A percentile compares a stretch with the other conserved stretches of the same genome.
These are phyloP conservation scores for Sander lucioperca DNA, from an alignment of 2,113 vertebrate genomes.

Conservation along the genomic window DNA sequence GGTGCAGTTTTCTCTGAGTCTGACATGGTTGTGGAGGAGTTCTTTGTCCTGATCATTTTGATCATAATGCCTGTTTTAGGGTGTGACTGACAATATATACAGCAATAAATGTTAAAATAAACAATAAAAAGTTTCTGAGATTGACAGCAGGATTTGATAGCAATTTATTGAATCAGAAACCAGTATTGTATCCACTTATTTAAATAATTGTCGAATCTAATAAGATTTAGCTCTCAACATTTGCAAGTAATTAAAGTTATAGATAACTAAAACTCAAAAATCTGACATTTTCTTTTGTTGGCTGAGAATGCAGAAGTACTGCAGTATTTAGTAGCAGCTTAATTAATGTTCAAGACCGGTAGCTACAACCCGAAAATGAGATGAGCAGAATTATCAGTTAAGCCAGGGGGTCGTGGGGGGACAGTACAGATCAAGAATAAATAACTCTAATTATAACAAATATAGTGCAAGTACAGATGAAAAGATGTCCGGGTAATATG, in stretches of 20 bases:
- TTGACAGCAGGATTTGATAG: not conserved
- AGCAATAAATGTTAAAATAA: constrained; percentile 18
- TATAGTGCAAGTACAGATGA: no score
- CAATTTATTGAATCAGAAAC: not conserved
- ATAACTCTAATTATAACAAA: no score
- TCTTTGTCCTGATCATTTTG: not conserved
- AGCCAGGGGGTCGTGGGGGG: no score
- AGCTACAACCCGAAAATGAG: constrained; percentile 14
- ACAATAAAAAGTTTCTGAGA: not conserved
- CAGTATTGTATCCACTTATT: not conserved
- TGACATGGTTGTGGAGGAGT: constrained; percentile 19
- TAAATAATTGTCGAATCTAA: not conserved
- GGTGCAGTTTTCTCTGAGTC: not conserved
- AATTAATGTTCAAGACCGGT: not conserved
- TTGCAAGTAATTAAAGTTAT: constrained; percentile 20
- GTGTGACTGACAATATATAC: not conserved
- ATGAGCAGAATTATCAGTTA: not conserved
- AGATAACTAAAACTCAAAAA: not conserved
- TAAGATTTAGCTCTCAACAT: constrained; percentile 10
- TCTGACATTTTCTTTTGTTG: constrained; percentile 3
- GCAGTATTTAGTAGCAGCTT: not conserved
- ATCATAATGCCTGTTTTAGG: not conserved
- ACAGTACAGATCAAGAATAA: no score
- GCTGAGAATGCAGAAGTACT: not conserved
- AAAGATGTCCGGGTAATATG: no score